Evolutionary conservation across 2,888 invertebrate genomes (phyloP).

Genomic region (Acrocyrtus sp.): DNA sequence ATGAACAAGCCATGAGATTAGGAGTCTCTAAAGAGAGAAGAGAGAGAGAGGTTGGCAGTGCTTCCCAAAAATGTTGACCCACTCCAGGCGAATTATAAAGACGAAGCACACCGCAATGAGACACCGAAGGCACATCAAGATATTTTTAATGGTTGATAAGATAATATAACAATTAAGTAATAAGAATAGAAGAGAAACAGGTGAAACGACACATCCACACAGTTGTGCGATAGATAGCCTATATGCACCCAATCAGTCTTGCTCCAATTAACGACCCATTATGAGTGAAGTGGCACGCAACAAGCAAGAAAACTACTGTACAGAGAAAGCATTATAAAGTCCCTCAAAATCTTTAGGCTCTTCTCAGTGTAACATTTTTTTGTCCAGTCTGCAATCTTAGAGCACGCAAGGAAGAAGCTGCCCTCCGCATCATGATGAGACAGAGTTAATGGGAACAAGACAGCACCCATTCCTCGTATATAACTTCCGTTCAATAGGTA

Average conservation of each 20-base stretch:
- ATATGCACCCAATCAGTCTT: slow-evolving; percentile 44
- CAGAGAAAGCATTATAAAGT: neutral
- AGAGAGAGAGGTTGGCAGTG: slow-evolving; percentile 62
- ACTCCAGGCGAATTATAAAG: slow-evolving; percentile 56
- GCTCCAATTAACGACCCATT: slow-evolving; percentile 17
- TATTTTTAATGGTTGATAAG: slow-evolving; percentile 14
- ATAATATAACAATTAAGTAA: slow-evolving; percentile 18
- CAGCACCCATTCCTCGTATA: slow-evolving; percentile 42
- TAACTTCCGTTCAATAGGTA: slow-evolving; percentile 23
- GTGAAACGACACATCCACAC: slow-evolving; percentile 61
- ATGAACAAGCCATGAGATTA: slow-evolving; percentile 60
- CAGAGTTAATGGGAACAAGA: slow-evolving; percentile 23
- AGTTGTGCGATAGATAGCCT: slow-evolving; percentile 48
- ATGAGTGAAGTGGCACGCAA: slow-evolving; percentile 5
- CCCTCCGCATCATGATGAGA: neutral
- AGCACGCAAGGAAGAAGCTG: neutral
- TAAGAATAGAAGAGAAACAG: slow-evolving; percentile 52
- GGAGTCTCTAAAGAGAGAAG: slow-evolving; percentile 60
- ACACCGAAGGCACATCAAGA: slow-evolving; percentile 64
- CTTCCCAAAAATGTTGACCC: slow-evolving; percentile 57
- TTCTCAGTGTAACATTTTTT: too few species aligned
- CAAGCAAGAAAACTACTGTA: neutral
- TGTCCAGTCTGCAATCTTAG: neutral
- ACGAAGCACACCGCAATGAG: slow-evolving; percentile 63
- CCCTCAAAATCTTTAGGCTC: too few species aligned